Conservation (phyloP, 2,113 vertebrate species). For the Gymnorhina tibicen region DNA sequence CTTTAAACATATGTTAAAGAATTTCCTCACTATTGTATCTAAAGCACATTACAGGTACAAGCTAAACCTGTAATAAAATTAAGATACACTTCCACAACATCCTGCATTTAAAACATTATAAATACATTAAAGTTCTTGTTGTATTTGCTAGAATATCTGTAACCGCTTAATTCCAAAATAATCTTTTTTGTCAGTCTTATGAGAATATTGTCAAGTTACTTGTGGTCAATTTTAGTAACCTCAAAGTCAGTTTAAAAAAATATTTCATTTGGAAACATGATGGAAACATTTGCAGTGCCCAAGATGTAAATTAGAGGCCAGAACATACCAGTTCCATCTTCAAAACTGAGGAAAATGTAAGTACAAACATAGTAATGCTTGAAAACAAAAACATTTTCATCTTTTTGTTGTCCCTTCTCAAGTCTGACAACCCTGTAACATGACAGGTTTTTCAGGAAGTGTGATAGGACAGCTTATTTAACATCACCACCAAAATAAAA, state of each 20-base stretch:
- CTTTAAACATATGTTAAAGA: neutral
- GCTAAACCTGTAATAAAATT: neutral
- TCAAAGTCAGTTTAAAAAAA: neutral
- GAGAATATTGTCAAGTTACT: neutral
- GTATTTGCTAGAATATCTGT: neutral
- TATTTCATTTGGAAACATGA: neutral
- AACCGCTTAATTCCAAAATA: neutral
- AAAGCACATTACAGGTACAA: neutral
- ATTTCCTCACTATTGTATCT: neutral
- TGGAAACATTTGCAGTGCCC: neutral
- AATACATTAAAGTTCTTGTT: neutral
- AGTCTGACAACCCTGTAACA: accelerated
- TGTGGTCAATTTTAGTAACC: neutral
- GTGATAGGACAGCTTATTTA: neutral
- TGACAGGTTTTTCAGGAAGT: neutral
- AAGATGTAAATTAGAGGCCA: neutral
- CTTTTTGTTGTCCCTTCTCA: neutral
- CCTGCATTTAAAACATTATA: neutral
- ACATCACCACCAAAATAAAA: neutral
- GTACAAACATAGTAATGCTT: neutral
- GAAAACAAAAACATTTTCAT: neutral
- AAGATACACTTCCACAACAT: neutral
- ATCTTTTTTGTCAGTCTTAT: neutral
- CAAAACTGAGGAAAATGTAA: neutral
- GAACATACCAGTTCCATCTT: neutral